These are phyloP conservation scores for Drosophila neocordata DNA, from an alignment of 1,140 invertebrate species.

Conservation along the genomic window DNA sequence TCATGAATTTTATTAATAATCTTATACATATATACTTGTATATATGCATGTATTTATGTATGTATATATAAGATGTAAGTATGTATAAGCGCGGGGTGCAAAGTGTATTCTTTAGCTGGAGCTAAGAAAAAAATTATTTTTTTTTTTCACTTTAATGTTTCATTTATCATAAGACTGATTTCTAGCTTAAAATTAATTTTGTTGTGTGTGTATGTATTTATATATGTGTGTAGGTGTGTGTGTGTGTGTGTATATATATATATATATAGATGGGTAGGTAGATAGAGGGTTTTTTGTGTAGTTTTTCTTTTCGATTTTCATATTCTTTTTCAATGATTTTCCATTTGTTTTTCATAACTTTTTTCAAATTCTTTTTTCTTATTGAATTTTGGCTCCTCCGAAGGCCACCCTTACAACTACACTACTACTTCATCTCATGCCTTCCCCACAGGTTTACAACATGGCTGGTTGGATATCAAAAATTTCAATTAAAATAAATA, in stretches of 20 bases:
- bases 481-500: conserved; percentile 74
- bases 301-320: conserved; percentile 20
- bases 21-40: conserved; percentile 65
- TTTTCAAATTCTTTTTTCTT: conserved; percentile 39
- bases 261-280: background rate
- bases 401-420: conserved; percentile 19
- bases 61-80: conserved; percentile 38
- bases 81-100: conserved; percentile 22
- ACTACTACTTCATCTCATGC: conserved; percentile 33
- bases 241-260: conserved; percentile 20
- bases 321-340: conserved; percentile 27
- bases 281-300: background rate
- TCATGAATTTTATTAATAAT: conserved; percentile 66
- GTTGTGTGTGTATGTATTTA: conserved; percentile 19
- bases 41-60: conserved; percentile 42
- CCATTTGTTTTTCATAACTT: conserved; percentile 24
- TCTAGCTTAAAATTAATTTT: conserved; percentile 64
- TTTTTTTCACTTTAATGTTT: conserved; percentile 60
- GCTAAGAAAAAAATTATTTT: conserved; percentile 42
- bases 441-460: conserved; percentile 44
- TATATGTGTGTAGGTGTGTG: conserved; percentile 1
- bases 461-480: conserved; percentile 40
- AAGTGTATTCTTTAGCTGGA: conserved; percentile 52
- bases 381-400: background rate
- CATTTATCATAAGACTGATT: conserved; percentile 73